Conservation (phyloP, 1,140 invertebrate species). For the Diorhabda sublineata region DNA sequence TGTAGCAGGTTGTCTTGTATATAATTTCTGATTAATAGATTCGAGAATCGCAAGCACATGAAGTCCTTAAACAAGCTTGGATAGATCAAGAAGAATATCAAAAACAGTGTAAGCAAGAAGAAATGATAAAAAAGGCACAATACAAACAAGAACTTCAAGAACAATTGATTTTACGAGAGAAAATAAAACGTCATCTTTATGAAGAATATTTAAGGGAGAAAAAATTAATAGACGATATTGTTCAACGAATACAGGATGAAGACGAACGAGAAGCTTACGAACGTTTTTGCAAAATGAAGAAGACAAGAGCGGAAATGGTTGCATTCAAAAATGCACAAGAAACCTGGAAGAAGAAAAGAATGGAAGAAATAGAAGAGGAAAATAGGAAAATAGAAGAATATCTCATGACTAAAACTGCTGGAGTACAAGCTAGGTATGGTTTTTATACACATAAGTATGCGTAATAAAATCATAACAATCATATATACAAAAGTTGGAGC, state of each 20-base stretch:
- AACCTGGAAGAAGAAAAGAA: constrained; percentile 41
- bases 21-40: constrained; percentile 13
- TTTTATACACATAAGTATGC: background rate
- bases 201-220: constrained; percentile 48
- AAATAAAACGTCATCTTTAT: constrained; percentile 41
- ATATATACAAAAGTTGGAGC: too few species aligned
- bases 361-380: constrained; percentile 43
- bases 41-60: constrained; percentile 25
- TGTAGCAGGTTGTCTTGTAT: too few species aligned
- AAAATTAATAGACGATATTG: constrained; percentile 46
- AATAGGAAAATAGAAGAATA: constrained; percentile 42
- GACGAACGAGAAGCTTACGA: constrained; percentile 41
- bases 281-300: constrained; percentile 42
- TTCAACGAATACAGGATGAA: constrained; percentile 46
- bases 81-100: constrained; percentile 32
- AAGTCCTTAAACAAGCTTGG: constrained; percentile 27
- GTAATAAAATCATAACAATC: background rate
- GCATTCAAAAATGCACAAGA: constrained; percentile 43
- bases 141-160: constrained; percentile 46
- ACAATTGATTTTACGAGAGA: constrained; percentile 45
- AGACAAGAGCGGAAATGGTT: constrained; percentile 44
- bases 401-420: constrained; percentile 36
- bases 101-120: constrained; percentile 29
- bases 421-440: constrained; percentile 24
- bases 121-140: constrained; percentile 38